Percentiles rank a stretch among this genome's conserved stretches.
Evolutionary conservation across 2,113 vertebrate species (phyloP).

Genomic region (Atractosteus spatula): DNA sequence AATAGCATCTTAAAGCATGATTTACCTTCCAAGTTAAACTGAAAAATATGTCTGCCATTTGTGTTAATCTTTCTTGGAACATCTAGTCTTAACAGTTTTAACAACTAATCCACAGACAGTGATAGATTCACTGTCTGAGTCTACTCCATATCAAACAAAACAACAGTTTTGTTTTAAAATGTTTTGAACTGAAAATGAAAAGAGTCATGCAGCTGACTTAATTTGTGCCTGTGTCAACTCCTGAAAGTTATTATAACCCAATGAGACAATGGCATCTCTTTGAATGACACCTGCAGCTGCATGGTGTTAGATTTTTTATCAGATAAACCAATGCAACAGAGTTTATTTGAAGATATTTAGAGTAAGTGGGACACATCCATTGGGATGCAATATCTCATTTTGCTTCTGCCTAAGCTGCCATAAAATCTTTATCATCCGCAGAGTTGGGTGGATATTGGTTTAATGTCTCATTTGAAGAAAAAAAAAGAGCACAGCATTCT

Average conservation of each 20-base stretch:
- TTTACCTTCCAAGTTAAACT: too few species aligned
- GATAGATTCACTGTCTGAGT: too few species aligned
- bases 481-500: too few species aligned
- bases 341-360: constrained; percentile 10
- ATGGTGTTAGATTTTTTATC: not conserved
- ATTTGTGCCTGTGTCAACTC: not conserved
- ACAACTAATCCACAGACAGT: too few species aligned
- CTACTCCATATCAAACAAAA: too few species aligned
- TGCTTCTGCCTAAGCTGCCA: not conserved
- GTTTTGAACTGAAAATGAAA: not conserved
- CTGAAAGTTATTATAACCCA: not conserved
- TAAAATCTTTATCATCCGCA: constrained; percentile 4
- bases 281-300: not conserved
- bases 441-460: not conserved
- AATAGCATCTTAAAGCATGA: too few species aligned
- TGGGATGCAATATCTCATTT: constrained; percentile 10
- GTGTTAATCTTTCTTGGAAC: too few species aligned
- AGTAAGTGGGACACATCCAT: constrained; percentile 13
- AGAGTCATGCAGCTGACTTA: not conserved
- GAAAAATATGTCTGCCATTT: too few species aligned
- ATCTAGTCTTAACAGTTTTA: too few species aligned
- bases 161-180: not conserved
- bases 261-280: not conserved
- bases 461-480: constrained; percentile 2
- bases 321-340: not conserved